Evolutionary conservation across 2,113 vertebrate species (phyloP).

Genomic region (Dolichallabes microphthalmus): DNA sequence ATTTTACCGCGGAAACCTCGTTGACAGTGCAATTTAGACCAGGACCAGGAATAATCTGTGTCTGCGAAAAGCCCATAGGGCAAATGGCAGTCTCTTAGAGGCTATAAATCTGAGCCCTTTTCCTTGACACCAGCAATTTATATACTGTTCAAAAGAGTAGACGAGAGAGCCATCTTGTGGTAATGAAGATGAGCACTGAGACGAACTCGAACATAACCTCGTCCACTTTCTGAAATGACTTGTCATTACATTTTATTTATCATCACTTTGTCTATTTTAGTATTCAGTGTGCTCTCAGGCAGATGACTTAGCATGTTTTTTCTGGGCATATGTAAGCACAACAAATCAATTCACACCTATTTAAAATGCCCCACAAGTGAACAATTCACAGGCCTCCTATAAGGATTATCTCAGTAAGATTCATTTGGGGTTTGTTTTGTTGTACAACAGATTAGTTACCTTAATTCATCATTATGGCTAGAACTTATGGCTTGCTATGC

Average conservation of each 20-base stretch:
- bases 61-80: slow-evolving; percentile 34
- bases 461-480: not conserved
- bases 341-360: not conserved
- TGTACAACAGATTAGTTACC: too few relatives aligned
- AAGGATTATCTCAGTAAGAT: not conserved
- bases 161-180: slow-evolving; percentile 50
- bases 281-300: not conserved
- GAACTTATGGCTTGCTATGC: not conserved
- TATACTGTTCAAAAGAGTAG: slow-evolving; percentile 23
- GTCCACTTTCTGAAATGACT: not conserved
- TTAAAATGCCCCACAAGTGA: not conserved
- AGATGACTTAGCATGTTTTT: not conserved
- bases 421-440: not conserved
- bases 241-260: slow-evolving; percentile 7
- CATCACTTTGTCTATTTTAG: not conserved
- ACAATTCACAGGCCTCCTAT: too few relatives aligned
- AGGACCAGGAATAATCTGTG: slow-evolving; percentile 27
- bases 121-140: slow-evolving; percentile 24
- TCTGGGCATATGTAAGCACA: not conserved
- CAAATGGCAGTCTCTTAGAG: slow-evolving; percentile 20
- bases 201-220: not conserved
- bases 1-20: slow-evolving; percentile 24
- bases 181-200: not conserved
- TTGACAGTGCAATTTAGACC: slow-evolving; percentile 35
- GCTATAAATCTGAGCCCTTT: slow-evolving; percentile 27